These are phyloP conservation scores for Melanargia galathea DNA, from an alignment of 2,888 invertebrate genomes.

Conservation along the genomic window DNA sequence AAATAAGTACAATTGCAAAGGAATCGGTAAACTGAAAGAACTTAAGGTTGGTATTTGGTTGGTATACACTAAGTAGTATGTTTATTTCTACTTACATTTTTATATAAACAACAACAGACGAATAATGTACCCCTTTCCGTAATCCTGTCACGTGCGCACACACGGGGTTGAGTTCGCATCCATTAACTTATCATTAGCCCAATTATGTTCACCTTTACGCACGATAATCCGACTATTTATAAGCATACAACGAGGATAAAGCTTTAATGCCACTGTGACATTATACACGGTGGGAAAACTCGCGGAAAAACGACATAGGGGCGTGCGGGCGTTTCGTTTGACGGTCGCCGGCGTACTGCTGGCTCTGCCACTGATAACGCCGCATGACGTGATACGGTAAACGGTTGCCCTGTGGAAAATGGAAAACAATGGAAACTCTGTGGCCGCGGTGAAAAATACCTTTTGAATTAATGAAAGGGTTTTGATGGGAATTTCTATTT, in stretches of 20 bases:
- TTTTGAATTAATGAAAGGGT: constrained; percentile 10
- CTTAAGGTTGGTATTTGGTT: too few relatives aligned
- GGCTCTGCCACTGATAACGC: constrained; percentile 68
- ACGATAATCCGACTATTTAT: constrained; percentile 29
- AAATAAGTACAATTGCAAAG: too few relatives aligned
- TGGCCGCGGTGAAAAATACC: constrained; percentile 25
- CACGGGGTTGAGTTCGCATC: constrained; percentile 53
- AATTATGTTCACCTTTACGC: constrained; percentile 44
- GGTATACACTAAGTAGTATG: too few relatives aligned
- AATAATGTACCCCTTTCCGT: constrained; percentile 59
- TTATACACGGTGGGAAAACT: constrained; percentile 31
- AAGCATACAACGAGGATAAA: constrained; percentile 28
- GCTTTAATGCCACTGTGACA: constrained; percentile 27
- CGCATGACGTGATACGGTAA: constrained; percentile 57
- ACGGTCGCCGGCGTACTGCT: constrained; percentile 67
- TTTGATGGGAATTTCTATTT: constrained; percentile 8
- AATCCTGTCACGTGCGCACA: constrained; percentile 75
- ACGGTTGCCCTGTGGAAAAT: constrained; percentile 60
- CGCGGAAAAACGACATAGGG: constrained; percentile 55
- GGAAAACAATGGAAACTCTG: constrained; percentile 73
- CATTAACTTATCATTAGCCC: constrained; percentile 70
- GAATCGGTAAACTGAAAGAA: too few relatives aligned
- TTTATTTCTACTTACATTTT: constrained; percentile 62
- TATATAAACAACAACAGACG: constrained; percentile 52
- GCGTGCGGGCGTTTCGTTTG: constrained; percentile 61